Evolutionary conservation across 2,888 invertebrate species (phyloP).

Genomic region (Notocelia uddmanniana): DNA sequence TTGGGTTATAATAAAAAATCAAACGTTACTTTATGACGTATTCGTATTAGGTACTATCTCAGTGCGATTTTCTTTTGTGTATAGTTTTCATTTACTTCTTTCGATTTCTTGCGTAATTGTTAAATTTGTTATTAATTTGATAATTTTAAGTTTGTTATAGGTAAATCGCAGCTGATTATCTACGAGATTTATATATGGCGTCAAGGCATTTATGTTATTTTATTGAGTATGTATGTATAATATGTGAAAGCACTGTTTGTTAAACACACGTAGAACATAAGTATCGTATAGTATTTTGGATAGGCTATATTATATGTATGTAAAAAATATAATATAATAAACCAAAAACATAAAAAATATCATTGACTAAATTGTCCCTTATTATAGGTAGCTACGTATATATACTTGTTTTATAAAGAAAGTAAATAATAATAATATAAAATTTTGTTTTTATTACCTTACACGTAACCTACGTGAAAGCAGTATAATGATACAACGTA

Average conservation of each 20-base stretch:
- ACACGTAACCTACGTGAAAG: neutral
- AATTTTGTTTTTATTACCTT: constrained; percentile 17
- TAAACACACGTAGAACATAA: constrained; percentile 62
- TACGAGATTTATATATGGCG: constrained; percentile 52
- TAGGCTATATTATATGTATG: constrained; percentile 22
- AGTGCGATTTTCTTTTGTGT: constrained; percentile 40
- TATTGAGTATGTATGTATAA: constrained; percentile 51
- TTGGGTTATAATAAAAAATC: neutral
- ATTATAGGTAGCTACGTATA: too few relatives aligned
- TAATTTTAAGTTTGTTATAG: constrained; percentile 41
- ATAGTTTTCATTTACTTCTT: constrained; percentile 34
- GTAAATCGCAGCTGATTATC: constrained; percentile 45
- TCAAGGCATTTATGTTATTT: constrained; percentile 67
- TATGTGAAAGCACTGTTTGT: constrained; percentile 68
- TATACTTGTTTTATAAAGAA: constrained; percentile 59
- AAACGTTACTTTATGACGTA: constrained; percentile 10
- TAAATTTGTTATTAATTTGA: constrained; percentile 47
- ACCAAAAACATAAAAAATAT: constrained; percentile 63
- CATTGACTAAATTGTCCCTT: constrained; percentile 55
- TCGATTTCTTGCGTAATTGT: constrained; percentile 41
- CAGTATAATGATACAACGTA: neutral
- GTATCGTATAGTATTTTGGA: constrained; percentile 27
- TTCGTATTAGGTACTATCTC: constrained; percentile 11
- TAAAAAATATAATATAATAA: constrained; percentile 56
- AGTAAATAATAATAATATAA: constrained; percentile 64